phyloP scores from a whole-genome alignment of 2,797 vertebrate species.

The Tragopan temminckii region DNA sequence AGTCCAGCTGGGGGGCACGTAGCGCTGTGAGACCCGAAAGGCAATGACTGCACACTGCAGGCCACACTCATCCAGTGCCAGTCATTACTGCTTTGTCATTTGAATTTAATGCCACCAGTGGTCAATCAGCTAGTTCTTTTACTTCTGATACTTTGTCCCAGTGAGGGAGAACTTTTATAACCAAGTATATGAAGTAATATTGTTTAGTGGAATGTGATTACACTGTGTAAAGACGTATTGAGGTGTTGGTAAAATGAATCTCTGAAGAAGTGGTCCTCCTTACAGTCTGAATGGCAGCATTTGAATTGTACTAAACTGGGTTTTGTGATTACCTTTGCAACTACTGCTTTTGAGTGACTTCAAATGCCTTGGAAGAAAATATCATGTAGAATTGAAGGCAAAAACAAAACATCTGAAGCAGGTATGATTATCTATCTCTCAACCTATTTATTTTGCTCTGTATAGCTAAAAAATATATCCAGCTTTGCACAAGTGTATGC shows the following conservation, averaged over 20 bases:
- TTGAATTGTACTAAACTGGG: neutral
- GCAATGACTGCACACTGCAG: rapidly evolving
- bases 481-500: neutral
- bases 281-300: neutral
- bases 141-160: neutral
- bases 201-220: neutral
- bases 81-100: neutral
- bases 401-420: neutral
- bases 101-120: neutral
- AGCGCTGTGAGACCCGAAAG: neutral
- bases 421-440: neutral
- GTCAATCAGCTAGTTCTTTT: neutral
- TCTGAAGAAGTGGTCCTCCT: neutral
- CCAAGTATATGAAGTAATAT: neutral
- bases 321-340: neutral
- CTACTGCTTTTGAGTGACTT: neutral
- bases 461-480: neutral
- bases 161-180: neutral
- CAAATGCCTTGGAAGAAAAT: neutral
- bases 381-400: neutral
- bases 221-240: neutral
- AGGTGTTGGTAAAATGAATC: neutral
- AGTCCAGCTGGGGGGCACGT: neutral
- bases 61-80: neutral
- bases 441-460: neutral